A percentile compares a stretch with the other conserved stretches of the same genome.
These are phyloP conservation scores for Aegotheles bennettii DNA, from an alignment of 2,113 vertebrate species.

Conservation along the genomic window DNA sequence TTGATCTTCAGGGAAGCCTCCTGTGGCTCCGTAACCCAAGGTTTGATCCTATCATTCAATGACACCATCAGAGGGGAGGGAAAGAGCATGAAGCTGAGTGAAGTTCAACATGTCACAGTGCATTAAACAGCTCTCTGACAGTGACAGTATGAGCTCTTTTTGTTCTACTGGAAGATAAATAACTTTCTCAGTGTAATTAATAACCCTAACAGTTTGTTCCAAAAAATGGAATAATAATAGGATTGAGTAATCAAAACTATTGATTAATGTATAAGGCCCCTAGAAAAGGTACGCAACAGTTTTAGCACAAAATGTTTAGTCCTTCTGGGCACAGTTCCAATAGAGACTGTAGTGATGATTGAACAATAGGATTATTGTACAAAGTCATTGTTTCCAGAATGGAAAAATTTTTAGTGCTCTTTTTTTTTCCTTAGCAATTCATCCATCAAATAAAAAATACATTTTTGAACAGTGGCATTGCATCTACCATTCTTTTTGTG, in stretches of 20 bases:
- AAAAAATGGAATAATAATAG: slow-evolving; percentile 45
- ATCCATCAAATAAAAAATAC: slow-evolving; percentile 13
- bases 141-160: neutral
- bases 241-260: slow-evolving; percentile 53
- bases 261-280: slow-evolving; percentile 12
- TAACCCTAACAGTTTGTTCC: neutral
- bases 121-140: neutral
- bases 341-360: neutral
- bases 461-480: neutral
- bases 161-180: slow-evolving; percentile 38
- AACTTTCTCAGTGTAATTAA: slow-evolving; percentile 52
- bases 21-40: neutral
- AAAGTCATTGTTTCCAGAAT: slow-evolving; percentile 21
- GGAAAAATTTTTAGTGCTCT: neutral
- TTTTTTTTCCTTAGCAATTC: neutral
- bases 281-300: neutral
- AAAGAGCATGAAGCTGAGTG: neutral
- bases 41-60: neutral
- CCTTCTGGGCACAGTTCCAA: slow-evolving; percentile 27
- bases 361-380: slow-evolving; percentile 1
- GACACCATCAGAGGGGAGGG: neutral
- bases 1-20: neutral
- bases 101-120: neutral
- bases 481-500: neutral
- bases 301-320: slow-evolving; percentile 16